phyloP scores from a whole-genome alignment of 1,140 invertebrate genomes.

The Asbolus verrucosus region DNA sequence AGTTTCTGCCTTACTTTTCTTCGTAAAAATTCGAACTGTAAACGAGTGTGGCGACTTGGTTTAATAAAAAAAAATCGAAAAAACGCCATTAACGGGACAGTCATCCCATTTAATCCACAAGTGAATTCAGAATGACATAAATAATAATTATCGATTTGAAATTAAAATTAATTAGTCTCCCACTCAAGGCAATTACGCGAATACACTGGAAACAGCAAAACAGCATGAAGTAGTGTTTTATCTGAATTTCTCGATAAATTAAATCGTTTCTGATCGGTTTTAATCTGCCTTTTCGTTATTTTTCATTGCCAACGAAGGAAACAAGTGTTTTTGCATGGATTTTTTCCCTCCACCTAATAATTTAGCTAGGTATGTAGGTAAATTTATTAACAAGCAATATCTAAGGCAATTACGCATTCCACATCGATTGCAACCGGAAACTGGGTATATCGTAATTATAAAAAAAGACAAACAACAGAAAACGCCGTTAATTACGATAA shows the following conservation, averaged over 20 bases:
- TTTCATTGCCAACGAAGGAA: background rate
- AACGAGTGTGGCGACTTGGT: too few relatives aligned
- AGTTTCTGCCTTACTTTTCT: too few relatives aligned
- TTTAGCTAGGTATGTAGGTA: conserved; percentile 22
- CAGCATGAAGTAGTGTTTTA: too few relatives aligned
- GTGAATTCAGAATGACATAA: too few relatives aligned
- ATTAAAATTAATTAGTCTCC: conserved; percentile 4
- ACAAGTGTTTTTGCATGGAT: background rate
- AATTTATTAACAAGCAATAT: conserved; percentile 32
- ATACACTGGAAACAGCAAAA: too few relatives aligned
- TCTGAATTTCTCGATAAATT: background rate
- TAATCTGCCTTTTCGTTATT: background rate
- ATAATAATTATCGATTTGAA: too few relatives aligned
- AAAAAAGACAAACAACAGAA: conserved; percentile 16
- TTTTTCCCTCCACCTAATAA: conserved; percentile 15
- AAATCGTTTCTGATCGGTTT: conserved; percentile 3
- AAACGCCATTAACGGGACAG: too few relatives aligned
- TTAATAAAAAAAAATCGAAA: too few relatives aligned
- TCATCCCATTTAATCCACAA: too few relatives aligned
- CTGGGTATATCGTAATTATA: conserved; percentile 18
- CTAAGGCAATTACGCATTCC: conserved; percentile 24
- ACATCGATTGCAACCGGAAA: conserved; percentile 16
- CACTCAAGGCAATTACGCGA: too few relatives aligned
- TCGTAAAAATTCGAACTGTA: too few relatives aligned
- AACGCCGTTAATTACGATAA: conserved; percentile 36